Evolutionary conservation across 2,113 vertebrate genomes (phyloP).

Genomic region (Menidia beryllina): DNA sequence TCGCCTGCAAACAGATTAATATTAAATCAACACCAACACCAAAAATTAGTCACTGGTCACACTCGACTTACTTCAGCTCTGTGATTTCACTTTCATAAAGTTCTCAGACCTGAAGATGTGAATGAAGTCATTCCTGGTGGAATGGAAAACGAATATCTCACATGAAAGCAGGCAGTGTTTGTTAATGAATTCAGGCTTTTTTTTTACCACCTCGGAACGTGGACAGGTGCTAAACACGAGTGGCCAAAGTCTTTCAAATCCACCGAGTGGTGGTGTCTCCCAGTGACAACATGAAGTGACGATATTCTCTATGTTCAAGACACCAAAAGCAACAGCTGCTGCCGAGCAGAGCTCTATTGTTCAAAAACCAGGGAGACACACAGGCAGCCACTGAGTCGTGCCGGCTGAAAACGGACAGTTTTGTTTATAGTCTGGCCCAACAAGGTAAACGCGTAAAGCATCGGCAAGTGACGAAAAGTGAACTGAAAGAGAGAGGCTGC

Average conservation of each 20-base stretch:
- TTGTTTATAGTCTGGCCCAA: too few species aligned
- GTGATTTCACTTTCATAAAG: constrained; percentile 59
- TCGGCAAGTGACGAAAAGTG: not conserved
- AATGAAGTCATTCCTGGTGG: constrained; percentile 61
- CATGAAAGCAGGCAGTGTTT: constrained; percentile 72
- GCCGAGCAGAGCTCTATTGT: not conserved
- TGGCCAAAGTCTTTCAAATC: constrained; percentile 27
- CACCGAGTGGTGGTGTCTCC: not conserved
- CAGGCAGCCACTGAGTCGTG: not conserved
- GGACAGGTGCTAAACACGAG: constrained; percentile 56
- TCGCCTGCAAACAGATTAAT: constrained; percentile 46
- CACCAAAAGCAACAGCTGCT: too few species aligned
- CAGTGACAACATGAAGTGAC: too few species aligned
- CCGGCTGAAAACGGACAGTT: not conserved
- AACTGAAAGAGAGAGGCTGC: too few species aligned
- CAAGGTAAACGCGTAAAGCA: not conserved
- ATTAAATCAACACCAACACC: constrained; percentile 60
- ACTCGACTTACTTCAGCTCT: constrained; percentile 37
- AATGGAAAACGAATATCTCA: constrained; percentile 59
- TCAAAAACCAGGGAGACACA: not conserved
- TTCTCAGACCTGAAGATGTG: constrained; percentile 37
- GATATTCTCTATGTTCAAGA: not conserved
- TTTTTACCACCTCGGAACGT: constrained; percentile 62
- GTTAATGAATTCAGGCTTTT: constrained; percentile 57
- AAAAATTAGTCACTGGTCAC: constrained; percentile 53